Base-by-base conservation (phyloP, 1,140 invertebrate species). In the Drosophila guanche region DNA sequence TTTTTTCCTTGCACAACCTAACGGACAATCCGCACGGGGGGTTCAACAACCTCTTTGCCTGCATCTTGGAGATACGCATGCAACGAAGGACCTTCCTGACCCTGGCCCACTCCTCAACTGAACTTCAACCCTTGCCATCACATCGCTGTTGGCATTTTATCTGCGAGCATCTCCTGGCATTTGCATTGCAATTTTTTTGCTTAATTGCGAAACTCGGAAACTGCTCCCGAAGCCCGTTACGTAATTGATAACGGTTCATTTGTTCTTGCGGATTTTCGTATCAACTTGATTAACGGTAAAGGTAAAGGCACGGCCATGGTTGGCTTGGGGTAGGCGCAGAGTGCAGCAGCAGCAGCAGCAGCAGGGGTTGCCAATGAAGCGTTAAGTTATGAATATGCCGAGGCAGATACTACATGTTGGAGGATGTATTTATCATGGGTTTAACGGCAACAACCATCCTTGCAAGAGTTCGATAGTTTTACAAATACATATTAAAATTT, bases 191-290 rank as follows among this genome's bases (percentile, higher is more conserved):
- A 53, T 48, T 55, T 70, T 86, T 20, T 20, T 20, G 16, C 1
- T 20, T 86, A 88, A 86, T 86, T 86, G 76, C 68, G 29, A 72
- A 77, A 55, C 33, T 37, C 16, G 16, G 16, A 20, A 20, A 20
- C 43, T 23, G 51, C 43, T 33, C 23, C 27, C 70, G 63, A 60
- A 51, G 70, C 72, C 83, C 78, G 83, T 79, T 86, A 68, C 52
- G 57, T 66, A 83, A 88, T 88, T 81, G 78, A 86, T 86, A 86
- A 86, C 83, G 83, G 83, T 86, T 88, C 78, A 81, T 88, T 88
- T 81, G 60, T 37, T 47, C 52, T 59, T 60, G 75, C 66, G 83
- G 83, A 88, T 88, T 86, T 86, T 55, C 41, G n/a, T 71, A 86
- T 80, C 66, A 46, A 80, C 47, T 85, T 86, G 83, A 80, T 78